phyloP scores from a whole-genome alignment of 2,888 invertebrate genomes.

The Stomorhina lunata region DNA sequence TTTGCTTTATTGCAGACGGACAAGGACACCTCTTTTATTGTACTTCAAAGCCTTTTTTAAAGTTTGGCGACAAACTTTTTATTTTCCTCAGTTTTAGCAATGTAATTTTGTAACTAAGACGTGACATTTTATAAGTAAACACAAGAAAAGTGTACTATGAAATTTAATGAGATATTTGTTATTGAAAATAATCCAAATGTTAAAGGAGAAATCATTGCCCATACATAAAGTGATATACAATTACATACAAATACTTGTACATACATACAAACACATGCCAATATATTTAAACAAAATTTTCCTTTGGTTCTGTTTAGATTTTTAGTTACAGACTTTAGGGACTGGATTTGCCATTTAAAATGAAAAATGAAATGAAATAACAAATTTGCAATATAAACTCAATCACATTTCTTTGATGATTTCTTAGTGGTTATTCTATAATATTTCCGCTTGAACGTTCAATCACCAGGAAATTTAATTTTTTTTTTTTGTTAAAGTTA shows the following conservation, averaged over 20 bases:
- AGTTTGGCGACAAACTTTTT: conserved; percentile 59
- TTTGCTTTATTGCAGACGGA: conserved; percentile 11
- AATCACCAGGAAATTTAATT: too few relatives aligned
- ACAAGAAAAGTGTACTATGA: conserved; percentile 51
- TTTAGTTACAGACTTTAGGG: too few relatives aligned
- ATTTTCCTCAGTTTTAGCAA: conserved; percentile 48
- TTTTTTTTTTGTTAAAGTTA: too few relatives aligned
- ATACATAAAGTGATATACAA: neutral
- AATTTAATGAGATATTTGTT: conserved; percentile 64
- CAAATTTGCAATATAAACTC: too few relatives aligned
- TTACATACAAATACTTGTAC: neutral
- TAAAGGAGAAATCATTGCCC: conserved; percentile 33
- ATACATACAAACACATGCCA: neutral
- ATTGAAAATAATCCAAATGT: conserved; percentile 56
- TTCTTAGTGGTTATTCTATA: too few relatives aligned
- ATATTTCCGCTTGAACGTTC: too few relatives aligned
- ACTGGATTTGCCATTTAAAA: too few relatives aligned
- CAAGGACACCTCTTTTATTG: conserved; percentile 31
- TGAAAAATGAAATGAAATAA: too few relatives aligned
- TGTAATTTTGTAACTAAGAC: conserved; percentile 61
- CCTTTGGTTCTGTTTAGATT: too few relatives aligned
- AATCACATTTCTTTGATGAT: too few relatives aligned
- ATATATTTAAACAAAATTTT: too few relatives aligned
- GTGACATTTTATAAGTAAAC: conserved; percentile 55
- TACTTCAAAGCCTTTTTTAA: conserved; percentile 48